Base-by-base conservation (phyloP, 2,797 vertebrate species). In the Silurus aristotelis region DNA sequence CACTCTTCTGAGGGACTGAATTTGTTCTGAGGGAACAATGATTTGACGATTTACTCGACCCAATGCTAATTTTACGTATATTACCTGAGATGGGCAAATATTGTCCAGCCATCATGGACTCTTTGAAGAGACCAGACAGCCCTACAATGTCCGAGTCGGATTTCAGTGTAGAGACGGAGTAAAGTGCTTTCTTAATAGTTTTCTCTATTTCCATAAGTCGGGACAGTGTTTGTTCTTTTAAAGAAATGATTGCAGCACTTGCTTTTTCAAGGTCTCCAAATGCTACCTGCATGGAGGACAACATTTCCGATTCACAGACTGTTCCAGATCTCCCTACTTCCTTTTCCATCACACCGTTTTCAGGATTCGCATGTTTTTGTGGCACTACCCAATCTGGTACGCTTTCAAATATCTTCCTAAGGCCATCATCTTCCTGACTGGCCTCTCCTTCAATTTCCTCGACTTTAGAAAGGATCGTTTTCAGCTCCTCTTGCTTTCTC, bases 211-310 rank as follows among this genome's bases (percentile, higher is more conserved):
- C 97, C 87, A 96, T 85, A 52, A 99, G 95, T 91, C 95, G 96
- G 61, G 96, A 95, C 80, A 99, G 93, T 0, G 97, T 99, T 91
- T 99, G 97, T 87, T 99, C 96, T 91, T 98, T 99, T 85, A 99
- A 93, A 88, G 91, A 92, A 55, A 96, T 95, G 48, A 99, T 98
- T 89, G 98, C 97, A 52, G 94, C 93, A 87, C 97, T 98, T 25
- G 97, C 97, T 90, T 95, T 92, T 81, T 97, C 97, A 70, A 99
- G 94, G 89, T 99, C 97, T 86, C 96, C 98, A 60, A 97, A 99
- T 78, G 95, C 96, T 82, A 96, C 89, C 20, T 96, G 95, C 93
- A 99, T 91, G 0, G 96, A 96, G 2, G 95, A 92, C 60, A 93
- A 89, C 0, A 90, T 92, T 72, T 96, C 94, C 15, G 88, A 8